phyloP scores from a whole-genome alignment of 2,797 vertebrate species.

The Craterocephalus amniculus region DNA sequence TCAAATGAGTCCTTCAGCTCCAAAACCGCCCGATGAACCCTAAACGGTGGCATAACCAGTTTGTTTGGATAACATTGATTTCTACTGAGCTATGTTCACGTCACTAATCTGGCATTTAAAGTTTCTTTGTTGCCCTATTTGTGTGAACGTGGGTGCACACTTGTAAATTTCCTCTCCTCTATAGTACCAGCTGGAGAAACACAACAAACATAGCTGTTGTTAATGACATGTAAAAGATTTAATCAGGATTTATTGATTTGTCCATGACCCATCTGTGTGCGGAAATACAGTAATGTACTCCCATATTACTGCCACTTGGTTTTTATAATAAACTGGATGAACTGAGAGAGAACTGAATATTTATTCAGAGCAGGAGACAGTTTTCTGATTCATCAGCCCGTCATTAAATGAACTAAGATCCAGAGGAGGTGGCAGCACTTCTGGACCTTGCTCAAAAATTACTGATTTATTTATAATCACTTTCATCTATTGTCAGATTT shows the following conservation, averaged over 20 bases:
- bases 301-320: neutral
- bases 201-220: neutral
- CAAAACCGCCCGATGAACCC: slow-evolving; percentile 10
- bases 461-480: neutral
- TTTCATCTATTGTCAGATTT: neutral
- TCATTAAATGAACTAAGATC: neutral
- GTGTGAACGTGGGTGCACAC: neutral
- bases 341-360: neutral
- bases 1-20: slow-evolving; percentile 16
- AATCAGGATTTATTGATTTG: neutral
- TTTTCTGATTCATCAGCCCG: neutral
- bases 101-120: slow-evolving; percentile 40
- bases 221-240: neutral
- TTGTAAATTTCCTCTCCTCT: neutral
- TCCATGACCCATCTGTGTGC: neutral
- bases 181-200: slow-evolving; percentile 17
- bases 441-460: neutral
- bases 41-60: slow-evolving; percentile 1
- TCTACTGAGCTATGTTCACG: slow-evolving; percentile 27
- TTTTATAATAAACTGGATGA: neutral
- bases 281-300: neutral
- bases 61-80: slow-evolving; percentile 53
- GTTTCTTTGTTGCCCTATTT: slow-evolving; percentile 22
- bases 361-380: neutral
- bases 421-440: neutral